Evolutionary conservation across 2,888 invertebrate species (phyloP).

Genomic region (Aelia acuminata): DNA sequence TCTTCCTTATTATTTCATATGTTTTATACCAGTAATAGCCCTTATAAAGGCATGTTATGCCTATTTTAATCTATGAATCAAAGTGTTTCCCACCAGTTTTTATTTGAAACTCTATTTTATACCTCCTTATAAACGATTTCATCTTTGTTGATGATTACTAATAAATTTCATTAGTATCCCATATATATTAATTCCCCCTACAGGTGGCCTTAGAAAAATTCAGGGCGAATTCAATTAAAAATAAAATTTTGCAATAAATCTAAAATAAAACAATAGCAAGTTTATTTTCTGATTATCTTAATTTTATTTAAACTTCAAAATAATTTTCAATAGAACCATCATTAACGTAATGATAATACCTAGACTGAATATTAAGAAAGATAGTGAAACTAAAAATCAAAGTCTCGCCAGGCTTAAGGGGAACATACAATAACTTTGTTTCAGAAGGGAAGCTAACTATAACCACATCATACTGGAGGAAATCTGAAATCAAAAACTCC

Average conservation of each 20-base stretch:
- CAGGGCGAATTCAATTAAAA: background rate
- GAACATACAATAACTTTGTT: constrained; percentile 46
- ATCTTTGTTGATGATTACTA: background rate
- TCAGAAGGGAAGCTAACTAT: constrained; percentile 38
- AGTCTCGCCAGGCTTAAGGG: constrained; percentile 19
- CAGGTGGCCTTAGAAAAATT: background rate
- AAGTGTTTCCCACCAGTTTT: background rate
- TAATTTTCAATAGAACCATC: background rate
- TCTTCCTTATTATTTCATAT: background rate
- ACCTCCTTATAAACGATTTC: background rate
- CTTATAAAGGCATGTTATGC: background rate
- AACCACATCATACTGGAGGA: constrained; percentile 17
- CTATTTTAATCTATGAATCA: background rate
- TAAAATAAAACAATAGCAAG: background rate
- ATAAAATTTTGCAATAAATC: background rate
- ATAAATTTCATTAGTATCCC: background rate
- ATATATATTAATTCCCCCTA: background rate
- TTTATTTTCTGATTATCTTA: background rate
- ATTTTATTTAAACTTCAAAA: background rate
- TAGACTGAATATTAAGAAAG: background rate
- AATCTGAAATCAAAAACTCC: constrained; percentile 35
- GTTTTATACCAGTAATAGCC: background rate
- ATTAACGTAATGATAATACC: background rate
- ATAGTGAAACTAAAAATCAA: constrained; percentile 36
- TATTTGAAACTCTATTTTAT: background rate